Evolutionary conservation across 2,113 vertebrate species (phyloP).

Genomic region (Neodon shergylaensis): DNA sequence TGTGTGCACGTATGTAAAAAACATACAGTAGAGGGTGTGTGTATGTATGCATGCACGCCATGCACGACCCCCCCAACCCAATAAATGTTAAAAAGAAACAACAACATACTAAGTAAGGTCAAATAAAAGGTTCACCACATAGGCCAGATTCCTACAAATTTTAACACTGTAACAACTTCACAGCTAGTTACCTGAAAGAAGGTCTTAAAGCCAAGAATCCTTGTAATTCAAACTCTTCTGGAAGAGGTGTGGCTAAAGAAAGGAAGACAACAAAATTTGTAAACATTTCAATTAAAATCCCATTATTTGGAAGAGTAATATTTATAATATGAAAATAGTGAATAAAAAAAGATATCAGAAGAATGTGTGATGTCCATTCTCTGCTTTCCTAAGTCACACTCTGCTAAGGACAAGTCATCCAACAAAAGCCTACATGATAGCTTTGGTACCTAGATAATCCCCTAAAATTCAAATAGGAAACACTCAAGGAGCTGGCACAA

Average conservation of each 20-base stretch:
- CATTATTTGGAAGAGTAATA: background rate
- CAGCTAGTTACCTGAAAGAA: slow-evolving; percentile 90
- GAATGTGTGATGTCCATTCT: background rate
- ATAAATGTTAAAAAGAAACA: background rate
- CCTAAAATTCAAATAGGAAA: background rate
- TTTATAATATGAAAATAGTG: background rate
- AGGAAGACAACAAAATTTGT: slow-evolving; percentile 47
- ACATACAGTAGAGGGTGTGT: too few species aligned
- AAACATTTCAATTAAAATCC: slow-evolving; percentile 55
- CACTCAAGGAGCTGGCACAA: background rate
- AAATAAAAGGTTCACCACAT: background rate
- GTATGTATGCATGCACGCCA: too few species aligned
- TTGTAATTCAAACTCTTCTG: slow-evolving; percentile 99
- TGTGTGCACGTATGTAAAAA: too few species aligned
- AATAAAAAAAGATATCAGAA: background rate
- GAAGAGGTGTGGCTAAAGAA: slow-evolving; percentile 92
- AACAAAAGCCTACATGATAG: background rate
- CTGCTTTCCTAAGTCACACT: background rate
- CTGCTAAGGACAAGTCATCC: background rate
- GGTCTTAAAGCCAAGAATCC: slow-evolving; percentile 97
- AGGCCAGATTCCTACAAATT: background rate
- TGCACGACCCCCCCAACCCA: background rate
- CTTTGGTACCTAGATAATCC: background rate
- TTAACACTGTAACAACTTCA: background rate
- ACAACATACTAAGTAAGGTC: background rate